Conservation (phyloP, 2,888 invertebrate genomes). For the Drosophila mercatorum region DNA sequence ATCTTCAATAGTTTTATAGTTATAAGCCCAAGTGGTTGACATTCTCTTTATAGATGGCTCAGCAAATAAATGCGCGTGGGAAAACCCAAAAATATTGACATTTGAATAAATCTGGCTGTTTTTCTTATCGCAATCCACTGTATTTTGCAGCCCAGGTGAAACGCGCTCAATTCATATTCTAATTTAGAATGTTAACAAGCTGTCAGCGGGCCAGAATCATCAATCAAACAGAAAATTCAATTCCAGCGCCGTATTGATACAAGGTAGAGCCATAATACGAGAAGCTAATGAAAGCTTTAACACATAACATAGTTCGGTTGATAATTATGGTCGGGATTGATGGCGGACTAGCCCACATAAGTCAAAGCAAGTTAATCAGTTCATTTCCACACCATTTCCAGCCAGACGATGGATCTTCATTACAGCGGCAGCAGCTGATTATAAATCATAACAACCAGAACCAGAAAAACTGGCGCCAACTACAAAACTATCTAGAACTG, state of each 20-base stretch:
- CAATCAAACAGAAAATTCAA: neutral
- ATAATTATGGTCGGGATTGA: conserved; percentile 7
- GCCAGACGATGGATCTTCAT: conserved; percentile 39
- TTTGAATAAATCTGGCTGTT: neutral
- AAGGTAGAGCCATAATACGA: neutral
- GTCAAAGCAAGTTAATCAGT: conserved; percentile 43
- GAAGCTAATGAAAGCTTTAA: conserved; percentile 11
- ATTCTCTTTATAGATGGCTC: neutral
- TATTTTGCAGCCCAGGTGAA: neutral
- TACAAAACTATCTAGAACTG: conserved; percentile 38
- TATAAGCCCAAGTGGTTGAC: neutral
- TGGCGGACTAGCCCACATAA: conserved; percentile 39
- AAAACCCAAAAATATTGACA: neutral
- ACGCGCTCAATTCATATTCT: neutral
- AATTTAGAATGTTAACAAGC: conserved; percentile 4
- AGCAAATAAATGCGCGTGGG: conserved; percentile 1
- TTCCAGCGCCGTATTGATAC: neutral
- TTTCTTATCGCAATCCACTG: neutral
- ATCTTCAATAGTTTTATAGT: neutral
- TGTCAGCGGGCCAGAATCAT: conserved; percentile 1
- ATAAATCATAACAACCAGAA: conserved; percentile 49
- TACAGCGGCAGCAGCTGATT: conserved; percentile 35
- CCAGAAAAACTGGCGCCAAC: conserved; percentile 56
- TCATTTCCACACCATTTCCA: conserved; percentile 27
- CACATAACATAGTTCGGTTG: conserved; percentile 9